Conservation (phyloP, 2,113 vertebrate species). For the Pimephales promelas region DNA sequence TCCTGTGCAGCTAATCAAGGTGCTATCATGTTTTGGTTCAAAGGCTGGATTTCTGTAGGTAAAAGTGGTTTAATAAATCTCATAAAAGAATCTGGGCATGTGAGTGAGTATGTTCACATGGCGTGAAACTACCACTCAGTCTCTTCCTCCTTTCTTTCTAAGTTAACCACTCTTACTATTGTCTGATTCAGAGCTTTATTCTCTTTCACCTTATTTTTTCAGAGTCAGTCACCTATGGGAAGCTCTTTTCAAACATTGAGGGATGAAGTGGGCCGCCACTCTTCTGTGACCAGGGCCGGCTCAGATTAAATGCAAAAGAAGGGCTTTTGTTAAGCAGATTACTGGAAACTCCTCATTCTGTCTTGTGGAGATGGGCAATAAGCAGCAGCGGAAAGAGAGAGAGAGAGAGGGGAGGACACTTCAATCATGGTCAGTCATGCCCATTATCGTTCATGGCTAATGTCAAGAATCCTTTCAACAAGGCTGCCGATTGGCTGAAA, state of each 20-base stretch:
- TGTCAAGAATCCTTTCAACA: slow-evolving; percentile 47
- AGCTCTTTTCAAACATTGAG: slow-evolving; percentile 35
- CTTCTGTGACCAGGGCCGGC: slow-evolving; percentile 38
- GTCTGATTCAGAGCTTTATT: slow-evolving; percentile 3
- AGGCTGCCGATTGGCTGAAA: slow-evolving; percentile 26
- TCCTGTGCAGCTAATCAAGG: not conserved
- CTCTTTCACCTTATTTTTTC: not conserved
- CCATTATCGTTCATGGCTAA: slow-evolving; percentile 55
- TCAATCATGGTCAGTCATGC: slow-evolving; percentile 52
- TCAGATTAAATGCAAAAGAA: slow-evolving; percentile 61
- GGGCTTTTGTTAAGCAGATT: slow-evolving; percentile 64
- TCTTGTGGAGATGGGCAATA: slow-evolving; percentile 53
- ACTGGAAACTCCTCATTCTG: slow-evolving; percentile 59
- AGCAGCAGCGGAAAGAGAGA: slow-evolving; percentile 19
- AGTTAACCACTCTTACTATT: slow-evolving; percentile 4
- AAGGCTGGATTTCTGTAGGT: not conserved
- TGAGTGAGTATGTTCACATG: slow-evolving; percentile 14
- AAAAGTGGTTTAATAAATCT: not conserved
- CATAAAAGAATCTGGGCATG: slow-evolving; percentile 3
- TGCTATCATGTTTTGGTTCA: not conserved
- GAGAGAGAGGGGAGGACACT: slow-evolving; percentile 43
- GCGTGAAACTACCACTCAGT: slow-evolving; percentile 1
- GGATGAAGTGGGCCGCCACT: slow-evolving; percentile 41
- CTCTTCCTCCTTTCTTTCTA: not conserved
- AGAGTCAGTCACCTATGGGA: slow-evolving; percentile 17